A percentile compares a stretch with the other conserved stretches of the same genome.
phyloP scores from a whole-genome alignment of 2,797 vertebrate genomes.

The Numenius phaeopus region DNA sequence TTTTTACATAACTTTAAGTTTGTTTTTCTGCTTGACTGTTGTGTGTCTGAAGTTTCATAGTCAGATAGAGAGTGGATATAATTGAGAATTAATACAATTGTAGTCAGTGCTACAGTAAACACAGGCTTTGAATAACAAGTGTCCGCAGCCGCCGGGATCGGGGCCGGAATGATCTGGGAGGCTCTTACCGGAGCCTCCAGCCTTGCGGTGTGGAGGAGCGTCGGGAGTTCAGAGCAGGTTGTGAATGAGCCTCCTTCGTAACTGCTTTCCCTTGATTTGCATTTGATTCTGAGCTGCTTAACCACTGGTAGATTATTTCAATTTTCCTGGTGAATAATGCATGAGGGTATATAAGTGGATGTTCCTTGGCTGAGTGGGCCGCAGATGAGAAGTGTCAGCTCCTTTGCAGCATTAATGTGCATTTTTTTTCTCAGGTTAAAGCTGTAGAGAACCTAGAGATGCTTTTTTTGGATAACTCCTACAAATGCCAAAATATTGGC shows the following conservation, averaged over 20 bases:
- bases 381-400: slow-evolving; percentile 71
- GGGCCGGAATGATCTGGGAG: not conserved
- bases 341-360: slow-evolving; percentile 65
- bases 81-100: not conserved
- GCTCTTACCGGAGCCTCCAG: not conserved
- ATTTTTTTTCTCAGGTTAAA: slow-evolving; percentile 55
- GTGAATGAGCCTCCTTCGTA: slow-evolving; percentile 45
- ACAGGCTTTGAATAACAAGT: not conserved
- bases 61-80: not conserved
- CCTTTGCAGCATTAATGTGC: slow-evolving; percentile 59
- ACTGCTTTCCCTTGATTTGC: slow-evolving; percentile 42
- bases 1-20: not conserved
- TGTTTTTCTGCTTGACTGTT: not conserved
- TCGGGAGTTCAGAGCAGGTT: not conserved
- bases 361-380: slow-evolving; percentile 67
- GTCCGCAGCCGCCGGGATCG: rapidly evolving
- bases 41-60: not conserved
- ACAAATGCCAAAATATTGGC: slow-evolving; percentile 69
- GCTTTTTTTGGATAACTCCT: slow-evolving; percentile 60
- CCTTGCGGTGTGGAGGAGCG: not conserved
- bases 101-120: not conserved
- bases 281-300: slow-evolving; percentile 45
- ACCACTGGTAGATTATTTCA: slow-evolving; percentile 46
- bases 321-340: slow-evolving; percentile 66
- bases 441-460: slow-evolving; percentile 18